Evolutionary conservation across 2,888 invertebrate genomes (phyloP).

Genomic region (Hybos culiciformis): DNA sequence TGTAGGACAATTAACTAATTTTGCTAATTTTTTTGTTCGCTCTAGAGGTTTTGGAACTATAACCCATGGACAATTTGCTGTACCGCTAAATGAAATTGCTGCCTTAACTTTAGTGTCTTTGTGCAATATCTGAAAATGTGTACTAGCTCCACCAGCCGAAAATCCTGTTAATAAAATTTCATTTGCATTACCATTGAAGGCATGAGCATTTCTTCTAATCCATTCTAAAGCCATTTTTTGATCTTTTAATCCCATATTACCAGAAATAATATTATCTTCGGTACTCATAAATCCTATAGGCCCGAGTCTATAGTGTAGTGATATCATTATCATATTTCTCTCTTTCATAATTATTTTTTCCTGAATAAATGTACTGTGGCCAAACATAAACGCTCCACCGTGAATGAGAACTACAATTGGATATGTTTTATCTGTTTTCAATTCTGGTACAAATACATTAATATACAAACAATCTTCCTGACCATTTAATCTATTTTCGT

Average conservation of each 20-base stretch:
- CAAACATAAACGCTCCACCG: conserved; percentile 58
- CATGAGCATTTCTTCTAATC: conserved; percentile 51
- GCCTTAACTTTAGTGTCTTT: no score
- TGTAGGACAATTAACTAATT: conserved; percentile 48
- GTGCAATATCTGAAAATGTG: conserved; percentile 56
- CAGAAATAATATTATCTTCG: conserved; percentile 51
- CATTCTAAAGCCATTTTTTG: conserved; percentile 56
- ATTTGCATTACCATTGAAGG: conserved; percentile 58
- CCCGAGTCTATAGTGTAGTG: conserved; percentile 57
- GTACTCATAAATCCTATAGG: conserved; percentile 63
- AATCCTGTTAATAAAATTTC: conserved; percentile 53
- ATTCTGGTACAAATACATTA: conserved; percentile 45
- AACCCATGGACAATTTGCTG: conserved; percentile 48
- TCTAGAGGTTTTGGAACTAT: conserved; percentile 37
- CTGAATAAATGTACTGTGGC: conserved; percentile 41
- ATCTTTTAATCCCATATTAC: conserved; percentile 62
- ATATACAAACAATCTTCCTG: conserved; percentile 54
- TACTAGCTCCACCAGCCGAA: conserved; percentile 63
- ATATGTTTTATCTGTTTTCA: conserved; percentile 32
- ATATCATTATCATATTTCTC: conserved; percentile 49
- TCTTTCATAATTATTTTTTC: conserved; percentile 45
- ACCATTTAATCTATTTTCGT: conserved; percentile 35
- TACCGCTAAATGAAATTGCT: conserved; percentile 49
- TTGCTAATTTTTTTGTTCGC: conserved; percentile 47
- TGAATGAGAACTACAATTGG: conserved; percentile 54